These are phyloP conservation scores for Psix sp. DNA, from an alignment of 1,140 invertebrate species.

Conservation along the genomic window DNA sequence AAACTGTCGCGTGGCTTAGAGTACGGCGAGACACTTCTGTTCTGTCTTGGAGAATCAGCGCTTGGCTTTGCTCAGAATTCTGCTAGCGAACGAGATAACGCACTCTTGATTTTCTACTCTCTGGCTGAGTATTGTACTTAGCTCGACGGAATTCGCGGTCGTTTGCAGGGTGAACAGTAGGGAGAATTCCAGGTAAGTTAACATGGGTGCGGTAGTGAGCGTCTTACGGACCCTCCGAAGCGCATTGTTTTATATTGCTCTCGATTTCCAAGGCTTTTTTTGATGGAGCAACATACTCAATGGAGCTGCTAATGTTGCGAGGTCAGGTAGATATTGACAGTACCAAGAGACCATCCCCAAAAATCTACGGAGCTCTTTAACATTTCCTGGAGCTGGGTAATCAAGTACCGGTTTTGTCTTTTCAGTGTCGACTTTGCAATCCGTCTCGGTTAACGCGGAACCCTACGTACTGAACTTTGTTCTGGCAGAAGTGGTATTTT, in stretches of 20 bases:
- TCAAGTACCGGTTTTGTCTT: constrained; percentile 4
- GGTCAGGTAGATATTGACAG: constrained; percentile 7
- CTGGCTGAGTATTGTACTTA: constrained; percentile 59
- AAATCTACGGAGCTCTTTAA: constrained; percentile 21
- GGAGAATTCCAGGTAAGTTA: constrained; percentile 41
- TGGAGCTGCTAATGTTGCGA: background rate
- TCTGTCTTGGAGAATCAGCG: constrained; percentile 38
- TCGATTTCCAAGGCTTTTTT: constrained; percentile 12
- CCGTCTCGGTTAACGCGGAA: constrained; percentile 1
- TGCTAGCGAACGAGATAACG: constrained; percentile 26
- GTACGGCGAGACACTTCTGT: constrained; percentile 17
- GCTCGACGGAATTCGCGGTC: constrained; percentile 51
- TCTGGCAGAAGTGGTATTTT: constrained; percentile 62
- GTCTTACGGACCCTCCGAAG: background rate
- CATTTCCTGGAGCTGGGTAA: constrained; percentile 7
- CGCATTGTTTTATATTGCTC: background rate
- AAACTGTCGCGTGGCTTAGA: background rate
- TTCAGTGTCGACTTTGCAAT: background rate
- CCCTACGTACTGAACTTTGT: background rate
- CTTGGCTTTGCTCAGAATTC: constrained; percentile 20
- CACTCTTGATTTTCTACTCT: constrained; percentile 11
- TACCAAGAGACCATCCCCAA: constrained; percentile 28
- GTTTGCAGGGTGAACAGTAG: constrained; percentile 60
- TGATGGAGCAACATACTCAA: background rate
- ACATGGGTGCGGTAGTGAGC: background rate